Evolutionary conservation across 2,888 invertebrate genomes (phyloP), one percentile per base, ranked within the genome.

Genomic region (Lasiommata megera): DNA sequence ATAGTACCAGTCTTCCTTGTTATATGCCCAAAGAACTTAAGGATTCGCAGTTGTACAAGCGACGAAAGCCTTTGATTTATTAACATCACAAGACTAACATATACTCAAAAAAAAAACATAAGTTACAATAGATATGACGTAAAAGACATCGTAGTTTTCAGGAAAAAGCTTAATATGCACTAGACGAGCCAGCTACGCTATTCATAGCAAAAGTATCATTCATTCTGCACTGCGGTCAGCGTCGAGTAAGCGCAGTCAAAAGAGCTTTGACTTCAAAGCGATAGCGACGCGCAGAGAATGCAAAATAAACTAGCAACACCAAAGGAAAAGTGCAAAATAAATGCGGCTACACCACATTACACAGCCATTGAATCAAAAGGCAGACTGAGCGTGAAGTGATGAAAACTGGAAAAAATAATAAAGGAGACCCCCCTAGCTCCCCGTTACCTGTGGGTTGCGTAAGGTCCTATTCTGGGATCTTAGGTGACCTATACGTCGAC

Each of bases 321-420:
- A 78, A 82, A 80, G 82, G 85, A 84, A 83, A 82, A 86, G 87
- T 82, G 85, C 80, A 90, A 88, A 89, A 88, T 88, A 90, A 89
- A 90, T 88, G 87, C 79, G 72, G 77, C 86, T 82, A 84, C 85
- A 82, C 74, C 87, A 78, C 79, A 88, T 88, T 84, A 88, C 88
- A 88, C 82, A 85, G 84, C 82, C 89, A 90, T 78, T 89, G 89
- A 86, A 85, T 90, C 84, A 87, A 87, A 87, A 84, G 82, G 78
- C 83, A 87, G 86, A 80, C 86, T 67, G 80, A 82, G 87, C 88
- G 87, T 88, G 82, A 88, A 86, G 84, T 84, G 85, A 84, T 88
- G 82, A 82, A 87, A 88, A 88, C 84, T 86, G 84, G 84, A 82
- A 88, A 85, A 89, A 88, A 83, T 80, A 79, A 81, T 80, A 84